These are phyloP conservation scores for Drosophila helvetica DNA, from an alignment of 2,888 invertebrate genomes.

Conservation along the genomic window DNA sequence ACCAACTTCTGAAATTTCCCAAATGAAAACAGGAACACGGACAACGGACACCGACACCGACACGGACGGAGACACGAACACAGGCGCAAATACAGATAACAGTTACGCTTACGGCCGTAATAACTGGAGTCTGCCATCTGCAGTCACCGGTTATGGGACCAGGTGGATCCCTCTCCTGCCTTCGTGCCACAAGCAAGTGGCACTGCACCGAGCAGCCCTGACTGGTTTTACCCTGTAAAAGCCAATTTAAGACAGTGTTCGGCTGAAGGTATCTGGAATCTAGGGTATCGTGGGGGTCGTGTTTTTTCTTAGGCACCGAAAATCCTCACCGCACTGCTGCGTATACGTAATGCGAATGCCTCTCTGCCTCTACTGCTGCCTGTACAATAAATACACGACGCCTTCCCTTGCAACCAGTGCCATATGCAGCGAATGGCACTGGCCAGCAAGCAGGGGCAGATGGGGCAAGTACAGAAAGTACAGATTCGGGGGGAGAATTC, in stretches of 20 bases:
- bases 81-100: slow-evolving; percentile 58
- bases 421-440: slow-evolving; percentile 71
- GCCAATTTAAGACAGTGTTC: neutral
- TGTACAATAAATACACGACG: too few relatives aligned
- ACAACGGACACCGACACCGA: slow-evolving; percentile 41
- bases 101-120: slow-evolving; percentile 76
- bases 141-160: slow-evolving; percentile 39
- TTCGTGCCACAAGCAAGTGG: too few relatives aligned
- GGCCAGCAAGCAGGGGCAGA: slow-evolving; percentile 12
- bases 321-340: slow-evolving; percentile 54
- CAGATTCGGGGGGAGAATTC: slow-evolving; percentile 29
- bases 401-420: slow-evolving; percentile 44
- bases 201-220: too few relatives aligned
- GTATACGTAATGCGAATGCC: slow-evolving; percentile 54
- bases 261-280: neutral
- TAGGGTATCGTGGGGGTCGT: neutral
- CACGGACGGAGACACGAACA: slow-evolving; percentile 6
- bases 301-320: slow-evolving; percentile 59
- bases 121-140: slow-evolving; percentile 63
- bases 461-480: neutral
- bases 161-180: neutral
- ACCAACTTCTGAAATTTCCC: slow-evolving; percentile 57
- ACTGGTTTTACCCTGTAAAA: neutral
- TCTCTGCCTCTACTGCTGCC: neutral
- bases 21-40: slow-evolving; percentile 54